A percentile compares a stretch with the other conserved stretches of the same genome.
Conservation (phyloP, 2,113 vertebrate genomes). For the Sinocyclocheilus grahami region DNA sequence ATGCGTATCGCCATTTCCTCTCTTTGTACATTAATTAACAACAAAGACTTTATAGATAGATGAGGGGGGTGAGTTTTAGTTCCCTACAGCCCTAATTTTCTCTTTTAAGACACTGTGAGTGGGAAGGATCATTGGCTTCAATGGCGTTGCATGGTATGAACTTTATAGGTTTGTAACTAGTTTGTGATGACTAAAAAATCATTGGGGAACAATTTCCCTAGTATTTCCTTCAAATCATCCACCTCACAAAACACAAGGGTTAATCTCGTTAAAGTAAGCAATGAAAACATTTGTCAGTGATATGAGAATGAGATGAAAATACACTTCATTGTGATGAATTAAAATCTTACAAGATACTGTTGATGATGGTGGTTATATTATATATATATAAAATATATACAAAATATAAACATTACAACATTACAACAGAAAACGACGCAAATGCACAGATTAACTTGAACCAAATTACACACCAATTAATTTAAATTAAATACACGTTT, state of each 20-base stretch:
- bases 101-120: conserved; percentile 1
- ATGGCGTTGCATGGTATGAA: neutral
- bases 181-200: neutral
- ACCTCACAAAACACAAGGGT: neutral
- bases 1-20: conserved; percentile 32
- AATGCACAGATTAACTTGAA: no score
- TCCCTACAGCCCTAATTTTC: conserved; percentile 30
- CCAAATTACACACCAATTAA: no score
- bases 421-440: no score
- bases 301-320: neutral
- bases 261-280: neutral
- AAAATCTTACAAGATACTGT: neutral
- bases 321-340: neutral
- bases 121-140: conserved; percentile 8
- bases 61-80: conserved; percentile 24
- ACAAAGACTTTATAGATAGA: conserved; percentile 1
- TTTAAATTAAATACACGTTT: no score
- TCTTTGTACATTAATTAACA: conserved; percentile 44
- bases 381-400: no score
- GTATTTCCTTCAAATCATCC: neutral
- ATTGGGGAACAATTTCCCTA: neutral
- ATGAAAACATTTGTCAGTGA: neutral
- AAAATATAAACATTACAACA: no score
- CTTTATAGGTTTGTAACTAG: conserved; percentile 15
- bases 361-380: no score